These are phyloP conservation scores for Hypocryptadius cinnamomeus DNA, from an alignment of 2,113 vertebrate genomes.

Conservation along the genomic window DNA sequence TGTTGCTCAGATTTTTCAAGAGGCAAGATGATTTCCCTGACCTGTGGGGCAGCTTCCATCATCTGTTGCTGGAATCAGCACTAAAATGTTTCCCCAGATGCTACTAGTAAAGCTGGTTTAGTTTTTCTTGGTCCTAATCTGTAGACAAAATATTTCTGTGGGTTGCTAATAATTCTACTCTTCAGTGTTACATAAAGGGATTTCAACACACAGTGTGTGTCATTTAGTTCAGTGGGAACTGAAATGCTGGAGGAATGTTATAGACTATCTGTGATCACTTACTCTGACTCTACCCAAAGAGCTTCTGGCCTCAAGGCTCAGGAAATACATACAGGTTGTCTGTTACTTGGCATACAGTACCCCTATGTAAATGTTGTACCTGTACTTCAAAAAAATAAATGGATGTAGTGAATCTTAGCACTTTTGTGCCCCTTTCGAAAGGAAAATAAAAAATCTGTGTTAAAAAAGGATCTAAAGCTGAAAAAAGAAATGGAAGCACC, in stretches of 20 bases:
- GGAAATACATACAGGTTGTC: background rate
- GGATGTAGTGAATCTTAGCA: background rate
- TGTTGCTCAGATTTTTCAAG: background rate
- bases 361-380: background rate
- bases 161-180: background rate
- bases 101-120: background rate
- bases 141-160: background rate
- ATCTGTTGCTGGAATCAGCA: background rate
- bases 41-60: background rate
- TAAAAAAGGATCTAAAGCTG: background rate
- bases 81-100: background rate
- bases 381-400: background rate
- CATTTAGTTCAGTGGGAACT: background rate
- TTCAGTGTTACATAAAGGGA: background rate
- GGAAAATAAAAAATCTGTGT: background rate
- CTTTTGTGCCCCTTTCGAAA: background rate
- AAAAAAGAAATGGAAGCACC: background rate
- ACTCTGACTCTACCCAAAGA: background rate
- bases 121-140: background rate
- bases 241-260: background rate
- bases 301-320: background rate
- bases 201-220: background rate
- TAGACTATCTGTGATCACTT: background rate
- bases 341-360: background rate
- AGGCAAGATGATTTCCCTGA: background rate